These are phyloP conservation scores for Sisyra terminalis DNA, from an alignment of 2,888 invertebrate genomes.

Conservation along the genomic window DNA sequence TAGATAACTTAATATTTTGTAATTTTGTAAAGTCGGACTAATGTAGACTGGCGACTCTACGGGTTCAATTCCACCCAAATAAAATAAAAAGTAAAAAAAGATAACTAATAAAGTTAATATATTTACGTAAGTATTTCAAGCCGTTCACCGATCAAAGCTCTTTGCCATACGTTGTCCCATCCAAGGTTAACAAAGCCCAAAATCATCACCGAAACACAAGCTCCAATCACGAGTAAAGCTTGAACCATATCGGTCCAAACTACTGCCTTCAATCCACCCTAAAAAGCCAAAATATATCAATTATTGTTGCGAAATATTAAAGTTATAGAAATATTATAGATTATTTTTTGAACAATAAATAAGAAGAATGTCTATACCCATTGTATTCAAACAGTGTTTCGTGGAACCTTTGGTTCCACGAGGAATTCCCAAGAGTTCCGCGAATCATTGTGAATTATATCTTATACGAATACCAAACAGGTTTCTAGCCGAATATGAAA, in stretches of 20 bases:
- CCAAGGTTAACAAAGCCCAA: slow-evolving; percentile 23
- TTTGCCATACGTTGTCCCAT: slow-evolving; percentile 21
- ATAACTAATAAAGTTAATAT: neutral
- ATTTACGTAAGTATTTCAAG: slow-evolving; percentile 24
- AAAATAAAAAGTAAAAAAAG: neutral
- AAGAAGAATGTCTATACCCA: neutral
- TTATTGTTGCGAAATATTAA: neutral
- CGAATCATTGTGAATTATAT: too few relatives aligned
- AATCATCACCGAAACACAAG: slow-evolving; percentile 19
- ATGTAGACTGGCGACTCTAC: too few relatives aligned
- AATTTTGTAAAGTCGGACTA: too few relatives aligned
- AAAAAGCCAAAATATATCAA: neutral
- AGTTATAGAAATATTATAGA: neutral
- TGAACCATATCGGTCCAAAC: slow-evolving; percentile 27
- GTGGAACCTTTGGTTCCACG: too few relatives aligned
- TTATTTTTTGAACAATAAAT: neutral
- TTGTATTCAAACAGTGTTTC: too few relatives aligned
- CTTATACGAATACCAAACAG: too few relatives aligned
- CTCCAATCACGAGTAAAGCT: slow-evolving; percentile 22
- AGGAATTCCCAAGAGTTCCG: too few relatives aligned
- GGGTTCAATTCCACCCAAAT: too few relatives aligned
- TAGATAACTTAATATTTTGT: neutral
- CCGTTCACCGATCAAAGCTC: slow-evolving; percentile 18
- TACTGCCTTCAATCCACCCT: slow-evolving; percentile 25
- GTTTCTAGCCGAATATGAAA: too few relatives aligned